phyloP scores from a whole-genome alignment of 2,888 invertebrate species.

The Axea sp. region DNA sequence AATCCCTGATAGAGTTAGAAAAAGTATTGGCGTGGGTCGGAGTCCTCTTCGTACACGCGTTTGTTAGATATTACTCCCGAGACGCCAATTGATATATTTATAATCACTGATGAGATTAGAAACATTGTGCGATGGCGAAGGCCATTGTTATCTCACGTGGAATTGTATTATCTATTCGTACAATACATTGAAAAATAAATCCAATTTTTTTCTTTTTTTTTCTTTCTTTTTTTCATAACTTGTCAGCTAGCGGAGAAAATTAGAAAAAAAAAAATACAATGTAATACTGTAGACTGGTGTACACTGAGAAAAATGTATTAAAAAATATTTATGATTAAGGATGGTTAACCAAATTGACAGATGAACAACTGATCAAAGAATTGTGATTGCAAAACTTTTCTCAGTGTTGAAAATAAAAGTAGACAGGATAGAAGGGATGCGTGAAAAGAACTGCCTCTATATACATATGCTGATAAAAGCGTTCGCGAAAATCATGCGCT shows the following conservation, averaged over 20 bases:
- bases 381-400: constrained; percentile 2
- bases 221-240: not conserved
- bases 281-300: constrained; percentile 40
- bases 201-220: not conserved
- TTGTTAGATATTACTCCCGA: constrained; percentile 15
- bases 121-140: constrained; percentile 59
- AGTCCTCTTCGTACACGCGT: too few species aligned
- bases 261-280: constrained; percentile 37
- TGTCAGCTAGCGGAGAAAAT: constrained; percentile 1
- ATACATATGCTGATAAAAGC: constrained; percentile 44
- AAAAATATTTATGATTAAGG: too few species aligned
- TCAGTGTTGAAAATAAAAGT: constrained; percentile 28
- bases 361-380: not conserved
- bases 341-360: too few species aligned
- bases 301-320: constrained; percentile 7
- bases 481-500: constrained; percentile 29
- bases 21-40: constrained; percentile 17
- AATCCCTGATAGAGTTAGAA: constrained; percentile 27
- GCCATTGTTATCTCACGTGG: constrained; percentile 34
- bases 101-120: constrained; percentile 46
- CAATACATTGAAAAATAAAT: constrained; percentile 29
- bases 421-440: not conserved
- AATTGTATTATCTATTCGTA: constrained; percentile 11
- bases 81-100: constrained; percentile 23
- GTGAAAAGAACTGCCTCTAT: constrained; percentile 50